phyloP scores from a whole-genome alignment of 2,888 invertebrate genomes.

The Sinelater perroti region DNA sequence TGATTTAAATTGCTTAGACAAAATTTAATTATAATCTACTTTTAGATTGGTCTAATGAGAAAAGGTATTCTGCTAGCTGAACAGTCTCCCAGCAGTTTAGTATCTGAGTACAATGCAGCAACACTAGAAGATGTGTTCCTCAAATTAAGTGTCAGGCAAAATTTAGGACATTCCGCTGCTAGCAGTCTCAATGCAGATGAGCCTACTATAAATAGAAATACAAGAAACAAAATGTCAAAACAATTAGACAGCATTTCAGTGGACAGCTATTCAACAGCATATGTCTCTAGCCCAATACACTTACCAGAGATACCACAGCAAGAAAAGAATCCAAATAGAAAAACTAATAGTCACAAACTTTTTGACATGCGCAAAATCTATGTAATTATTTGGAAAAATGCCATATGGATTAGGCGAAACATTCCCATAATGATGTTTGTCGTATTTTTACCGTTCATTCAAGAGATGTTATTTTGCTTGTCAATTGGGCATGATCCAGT shows the following conservation, averaged over 20 bases:
- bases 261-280: too few relatives aligned
- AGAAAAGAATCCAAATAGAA: too few relatives aligned
- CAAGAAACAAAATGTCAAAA: not conserved
- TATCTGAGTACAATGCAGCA: constrained; percentile 75
- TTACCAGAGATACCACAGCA: too few relatives aligned
- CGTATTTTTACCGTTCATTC: constrained; percentile 83
- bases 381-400: constrained; percentile 73
- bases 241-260: not conserved
- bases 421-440: constrained; percentile 85
- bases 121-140: constrained; percentile 84
- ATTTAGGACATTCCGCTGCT: constrained; percentile 34
- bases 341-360: not conserved
- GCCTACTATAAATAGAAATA: not conserved
- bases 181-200: not conserved
- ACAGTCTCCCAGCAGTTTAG: constrained; percentile 77
- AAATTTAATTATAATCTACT: not conserved
- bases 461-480: constrained; percentile 87
- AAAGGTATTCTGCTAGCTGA: constrained; percentile 85
- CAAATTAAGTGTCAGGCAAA: constrained; percentile 78
- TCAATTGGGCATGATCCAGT: constrained; percentile 87
- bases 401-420: constrained; percentile 86
- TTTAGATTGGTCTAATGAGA: constrained; percentile 82
- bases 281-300: too few relatives aligned
- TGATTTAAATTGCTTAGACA: constrained; percentile 1
- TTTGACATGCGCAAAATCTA: not conserved